Percentiles rank a stretch among this genome's conserved stretches.
Conservation (phyloP, 2,797 vertebrate species). For the Thripadectes ignobilis region DNA sequence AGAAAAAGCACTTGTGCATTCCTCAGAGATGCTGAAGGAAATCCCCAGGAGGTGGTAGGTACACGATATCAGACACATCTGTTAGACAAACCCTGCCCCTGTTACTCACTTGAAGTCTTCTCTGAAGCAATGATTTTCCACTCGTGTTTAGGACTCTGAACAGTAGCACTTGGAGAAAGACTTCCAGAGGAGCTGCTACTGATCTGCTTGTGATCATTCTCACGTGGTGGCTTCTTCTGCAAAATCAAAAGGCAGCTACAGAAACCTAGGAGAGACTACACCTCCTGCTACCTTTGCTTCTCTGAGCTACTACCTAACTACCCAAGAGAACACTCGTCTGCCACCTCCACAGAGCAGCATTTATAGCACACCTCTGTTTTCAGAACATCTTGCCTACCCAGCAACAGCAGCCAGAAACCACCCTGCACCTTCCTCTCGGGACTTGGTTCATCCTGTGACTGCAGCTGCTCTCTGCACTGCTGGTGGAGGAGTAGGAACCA, state of each 20-base stretch:
- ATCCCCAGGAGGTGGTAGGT: neutral
- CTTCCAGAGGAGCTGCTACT: conserved; percentile 94
- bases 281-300: conserved; percentile 61
- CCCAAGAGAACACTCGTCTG: neutral
- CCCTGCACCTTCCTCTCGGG: neutral
- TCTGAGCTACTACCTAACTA: conserved; percentile 1
- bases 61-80: neutral
- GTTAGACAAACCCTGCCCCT: neutral
- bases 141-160: conserved; percentile 88
- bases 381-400: neutral
- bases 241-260: conserved; percentile 98
- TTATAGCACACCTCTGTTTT: conserved; percentile 3
- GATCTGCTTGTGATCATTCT: conserved; percentile 94
- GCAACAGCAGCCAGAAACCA: neutral
- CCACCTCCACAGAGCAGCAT: neutral
- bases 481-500: neutral
- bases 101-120: conserved; percentile 93
- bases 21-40: neutral
- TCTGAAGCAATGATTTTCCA: conserved; percentile 99
- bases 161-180: conserved; percentile 87
- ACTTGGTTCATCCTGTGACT: neutral
- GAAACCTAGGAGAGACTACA: conserved; percentile 79
- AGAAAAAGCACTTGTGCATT: neutral
- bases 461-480: neutral
- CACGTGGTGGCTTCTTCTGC: conserved; percentile 96